Evolutionary conservation across 30 jellyfish, hydroid and myxozoan genomes (phyloP).

Genomic region (Turritopsis dohrnii): DNA sequence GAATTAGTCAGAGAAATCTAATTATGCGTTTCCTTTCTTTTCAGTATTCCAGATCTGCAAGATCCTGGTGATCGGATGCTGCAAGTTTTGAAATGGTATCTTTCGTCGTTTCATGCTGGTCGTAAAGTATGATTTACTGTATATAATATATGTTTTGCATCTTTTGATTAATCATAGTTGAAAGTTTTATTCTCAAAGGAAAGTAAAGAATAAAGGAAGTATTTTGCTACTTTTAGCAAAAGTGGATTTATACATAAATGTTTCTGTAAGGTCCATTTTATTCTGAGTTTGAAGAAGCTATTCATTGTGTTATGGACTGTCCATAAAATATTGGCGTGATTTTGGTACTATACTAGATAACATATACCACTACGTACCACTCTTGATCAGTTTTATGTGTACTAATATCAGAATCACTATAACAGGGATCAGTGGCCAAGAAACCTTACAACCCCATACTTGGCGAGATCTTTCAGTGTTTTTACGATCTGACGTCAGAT

Average conservation of each 20-base stretch:
- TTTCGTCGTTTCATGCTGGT: conserved; percentile 92
- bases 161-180: not conserved
- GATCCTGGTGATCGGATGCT: conserved; percentile 68
- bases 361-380: no score
- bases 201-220: not conserved
- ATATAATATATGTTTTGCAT: not conserved
- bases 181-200: not conserved
- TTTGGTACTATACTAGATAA: no score
- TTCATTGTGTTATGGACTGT: no score
- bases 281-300: no score
- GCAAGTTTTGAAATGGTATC: conserved; percentile 69
- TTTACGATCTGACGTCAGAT: conserved; percentile 16
- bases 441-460: conserved; percentile 93
- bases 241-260: no score
- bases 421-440: conserved; percentile 82
- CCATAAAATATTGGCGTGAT: no score
- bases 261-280: no score
- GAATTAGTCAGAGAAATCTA: no score
- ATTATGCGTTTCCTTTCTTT: not conserved
- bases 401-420: no score
- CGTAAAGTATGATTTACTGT: conserved; percentile 43
- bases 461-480: conserved; percentile 77
- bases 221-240: no score
- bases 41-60: conserved; percentile 60
- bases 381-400: no score